Base-by-base conservation (phyloP, 2,797 vertebrate species). In the Pachyuromys duprasi region DNA sequence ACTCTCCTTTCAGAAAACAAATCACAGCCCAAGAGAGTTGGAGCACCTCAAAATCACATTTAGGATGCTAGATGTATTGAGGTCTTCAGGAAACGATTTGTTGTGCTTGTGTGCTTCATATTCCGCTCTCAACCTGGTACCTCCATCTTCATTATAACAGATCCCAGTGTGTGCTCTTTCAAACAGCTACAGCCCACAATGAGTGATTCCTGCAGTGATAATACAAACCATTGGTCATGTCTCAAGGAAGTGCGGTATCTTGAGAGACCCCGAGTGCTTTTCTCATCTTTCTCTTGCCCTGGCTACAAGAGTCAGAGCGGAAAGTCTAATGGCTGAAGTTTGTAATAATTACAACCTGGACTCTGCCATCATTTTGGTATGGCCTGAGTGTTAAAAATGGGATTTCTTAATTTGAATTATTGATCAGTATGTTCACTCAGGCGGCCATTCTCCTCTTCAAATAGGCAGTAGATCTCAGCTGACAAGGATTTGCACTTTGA, bases 351-450 rank as follows among this genome's bases (percentile, higher is more conserved):
- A 98, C 94, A 97, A 90, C 94, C 96, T 93, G 95, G 97, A 83
- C 81, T 97, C 94, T 96, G 98, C 42, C 72, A 63, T 98, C 98
- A 97, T 97, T 98, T 97, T 96, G 96, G 96, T 97, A 93, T 88
- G 96, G 97, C 96, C 96, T 97, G 96, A 98, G 97, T 60, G 95
- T 98, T 98, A 98, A 98, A 98, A 98, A 98, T 98, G 98, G 98
- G 97, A 97, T 96, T 24, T 98, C 98, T 98, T 98, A 98, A 98
- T 98, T 98, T 98, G 98, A 98, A 98, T 98, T 98, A 98, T 98
- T 98, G 98, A 98, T 98, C 98, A 97, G 97, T 86, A 96, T 90
- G 97, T 98, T 98, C 95, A 87, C 97, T 98, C 97, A 97, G 97
- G 97, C 97, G 95, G 97, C 98, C 72, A 96, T 98, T 98, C 98